Percentiles rank a stretch among this genome's conserved stretches.
phyloP scores from a whole-genome alignment of 2,888 invertebrate species.

The Drosophila mimetica region DNA sequence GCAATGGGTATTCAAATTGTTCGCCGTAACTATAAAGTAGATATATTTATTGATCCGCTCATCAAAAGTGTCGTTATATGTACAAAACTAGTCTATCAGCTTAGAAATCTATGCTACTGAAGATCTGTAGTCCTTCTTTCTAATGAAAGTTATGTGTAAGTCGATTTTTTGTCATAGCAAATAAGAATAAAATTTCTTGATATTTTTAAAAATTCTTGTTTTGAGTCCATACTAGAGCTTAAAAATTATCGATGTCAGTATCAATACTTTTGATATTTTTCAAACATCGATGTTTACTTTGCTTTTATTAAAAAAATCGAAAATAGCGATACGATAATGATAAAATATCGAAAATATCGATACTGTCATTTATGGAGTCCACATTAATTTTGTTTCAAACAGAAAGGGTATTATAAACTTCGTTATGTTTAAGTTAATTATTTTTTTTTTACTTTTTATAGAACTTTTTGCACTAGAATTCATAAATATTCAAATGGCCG shows the following conservation, averaged over 20 bases:
- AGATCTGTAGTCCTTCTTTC: neutral
- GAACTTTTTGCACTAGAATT: slow-evolving; percentile 31
- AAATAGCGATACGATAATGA: too few species aligned
- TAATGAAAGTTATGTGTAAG: neutral
- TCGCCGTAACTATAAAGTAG: neutral
- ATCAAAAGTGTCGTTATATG: neutral
- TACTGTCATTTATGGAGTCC: too few species aligned
- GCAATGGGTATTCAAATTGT: neutral
- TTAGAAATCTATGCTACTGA: neutral
- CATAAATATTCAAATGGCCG: slow-evolving; percentile 59
- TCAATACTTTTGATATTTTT: too few species aligned
- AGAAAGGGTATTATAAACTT: neutral
- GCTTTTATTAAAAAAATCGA: too few species aligned
- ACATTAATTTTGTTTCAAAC: too few species aligned
- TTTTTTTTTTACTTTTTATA: slow-evolving; percentile 11
- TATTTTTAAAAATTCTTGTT: too few species aligned
- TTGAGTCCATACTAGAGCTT: too few species aligned
- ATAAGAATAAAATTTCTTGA: neutral
- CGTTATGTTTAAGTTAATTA: neutral
- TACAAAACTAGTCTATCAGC: neutral
- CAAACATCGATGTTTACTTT: too few species aligned
- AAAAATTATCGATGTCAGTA: too few species aligned
- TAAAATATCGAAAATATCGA: too few species aligned
- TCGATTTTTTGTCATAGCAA: neutral
- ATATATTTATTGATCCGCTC: neutral